Conservation (phyloP, 2,797 vertebrate species). For the Rachycentron canadum region DNA sequence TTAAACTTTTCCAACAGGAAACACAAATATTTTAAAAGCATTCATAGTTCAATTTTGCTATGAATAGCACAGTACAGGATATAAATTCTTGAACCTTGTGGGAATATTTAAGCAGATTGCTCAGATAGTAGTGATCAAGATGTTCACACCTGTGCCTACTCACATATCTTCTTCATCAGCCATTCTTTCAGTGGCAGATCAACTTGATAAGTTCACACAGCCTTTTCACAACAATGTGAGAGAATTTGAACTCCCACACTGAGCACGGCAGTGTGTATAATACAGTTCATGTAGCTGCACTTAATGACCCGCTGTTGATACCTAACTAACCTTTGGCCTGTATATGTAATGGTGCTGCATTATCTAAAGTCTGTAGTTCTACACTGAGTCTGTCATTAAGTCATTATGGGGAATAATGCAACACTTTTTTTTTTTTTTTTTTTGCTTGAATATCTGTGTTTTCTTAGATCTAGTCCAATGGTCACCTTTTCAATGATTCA, state of each 20-base stretch:
- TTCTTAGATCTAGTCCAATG: neutral
- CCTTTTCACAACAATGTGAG: neutral
- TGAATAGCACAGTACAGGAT: neutral
- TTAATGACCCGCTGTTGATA: neutral
- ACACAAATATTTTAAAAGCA: neutral
- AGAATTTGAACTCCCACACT: neutral
- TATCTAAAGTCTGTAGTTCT: neutral
- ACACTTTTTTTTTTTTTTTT: too few relatives aligned
- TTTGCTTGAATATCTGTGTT: neutral
- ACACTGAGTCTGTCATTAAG: too few relatives aligned
- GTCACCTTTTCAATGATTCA: neutral
- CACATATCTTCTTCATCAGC: neutral
- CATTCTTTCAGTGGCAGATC: neutral
- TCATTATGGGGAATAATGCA: neutral
- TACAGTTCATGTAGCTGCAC: neutral
- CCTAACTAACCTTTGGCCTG: neutral
- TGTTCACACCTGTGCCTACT: neutral
- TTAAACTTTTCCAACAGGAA: neutral
- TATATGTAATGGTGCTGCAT: neutral
- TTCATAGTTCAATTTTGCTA: neutral
- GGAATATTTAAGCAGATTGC: slow-evolving; percentile 18
- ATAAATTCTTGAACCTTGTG: neutral
- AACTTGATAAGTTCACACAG: slow-evolving; percentile 9
- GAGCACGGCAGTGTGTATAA: neutral
- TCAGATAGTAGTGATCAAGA: slow-evolving; percentile 20